A percentile compares a stretch with the other conserved stretches of the same genome.
Conservation (phyloP, 2,888 invertebrate species). For the Metalampra italica region DNA sequence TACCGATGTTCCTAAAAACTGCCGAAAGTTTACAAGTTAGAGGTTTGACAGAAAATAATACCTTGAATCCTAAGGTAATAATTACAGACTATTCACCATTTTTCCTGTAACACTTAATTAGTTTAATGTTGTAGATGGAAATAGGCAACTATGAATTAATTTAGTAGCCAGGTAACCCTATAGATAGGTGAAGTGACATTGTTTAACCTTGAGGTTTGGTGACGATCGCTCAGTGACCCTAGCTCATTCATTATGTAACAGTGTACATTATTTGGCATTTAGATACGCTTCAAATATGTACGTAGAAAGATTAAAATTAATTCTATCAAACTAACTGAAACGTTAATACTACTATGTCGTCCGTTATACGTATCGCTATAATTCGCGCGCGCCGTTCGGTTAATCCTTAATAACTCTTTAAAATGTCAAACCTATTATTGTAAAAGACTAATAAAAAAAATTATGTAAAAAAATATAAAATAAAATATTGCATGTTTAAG, state of each 20-base stretch:
- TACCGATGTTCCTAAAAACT: constrained; percentile 94
- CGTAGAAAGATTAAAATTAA: background rate
- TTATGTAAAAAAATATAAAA: no score
- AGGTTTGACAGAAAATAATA: constrained; percentile 93
- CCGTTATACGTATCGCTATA: background rate
- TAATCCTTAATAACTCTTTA: no score
- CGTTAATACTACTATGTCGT: no score
- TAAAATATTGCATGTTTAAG: no score
- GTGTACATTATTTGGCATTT: background rate
- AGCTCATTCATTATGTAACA: constrained; percentile 2
- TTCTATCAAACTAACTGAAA: background rate
- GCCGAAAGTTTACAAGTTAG: constrained; percentile 94
- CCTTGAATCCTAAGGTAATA: constrained; percentile 75
- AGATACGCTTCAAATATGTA: background rate
- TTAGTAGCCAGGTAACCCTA: background rate
- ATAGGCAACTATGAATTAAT: no score
- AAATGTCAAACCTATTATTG: no score
- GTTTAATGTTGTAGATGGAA: background rate
- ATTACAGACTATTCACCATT: background rate
- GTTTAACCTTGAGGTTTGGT: constrained; percentile 31
- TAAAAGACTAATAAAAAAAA: no score
- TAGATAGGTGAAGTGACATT: constrained; percentile 4
- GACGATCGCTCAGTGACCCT: constrained; percentile 29
- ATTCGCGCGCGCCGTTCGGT: no score
- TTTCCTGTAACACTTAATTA: background rate